phyloP scores from a whole-genome alignment of 2,113 vertebrate genomes.

The Amblyopsis rosae region DNA sequence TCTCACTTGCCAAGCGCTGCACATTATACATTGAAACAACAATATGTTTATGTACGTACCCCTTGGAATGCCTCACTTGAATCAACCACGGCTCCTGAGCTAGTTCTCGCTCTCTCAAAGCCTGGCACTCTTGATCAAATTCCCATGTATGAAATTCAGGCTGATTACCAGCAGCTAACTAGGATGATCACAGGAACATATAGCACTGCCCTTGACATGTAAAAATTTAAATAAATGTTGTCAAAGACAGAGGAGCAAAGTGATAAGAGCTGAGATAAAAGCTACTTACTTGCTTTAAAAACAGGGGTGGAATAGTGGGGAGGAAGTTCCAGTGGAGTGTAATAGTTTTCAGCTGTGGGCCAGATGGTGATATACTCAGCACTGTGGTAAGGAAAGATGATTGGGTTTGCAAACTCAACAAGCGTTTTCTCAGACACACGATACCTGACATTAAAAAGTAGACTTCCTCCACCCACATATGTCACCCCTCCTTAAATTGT shows the following conservation, averaged over 20 bases:
- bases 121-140: constrained; percentile 16
- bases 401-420: constrained; percentile 65
- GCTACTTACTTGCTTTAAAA: constrained; percentile 64
- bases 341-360: constrained; percentile 81
- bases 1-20: constrained; percentile 29
- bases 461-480: constrained; percentile 65
- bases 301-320: constrained; percentile 58
- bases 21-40: constrained; percentile 41
- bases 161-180: constrained; percentile 30
- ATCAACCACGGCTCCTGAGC: constrained; percentile 31
- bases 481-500: constrained; percentile 10
- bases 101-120: constrained; percentile 2
- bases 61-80: constrained; percentile 57
- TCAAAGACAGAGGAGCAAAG: constrained; percentile 51
- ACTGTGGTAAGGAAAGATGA: constrained; percentile 59
- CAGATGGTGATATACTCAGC: constrained; percentile 71
- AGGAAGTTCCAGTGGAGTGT: constrained; percentile 74
- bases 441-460: constrained; percentile 65
- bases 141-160: constrained; percentile 32
- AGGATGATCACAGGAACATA: constrained; percentile 37
- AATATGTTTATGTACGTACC: constrained; percentile 54
- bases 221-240: constrained; percentile 3
- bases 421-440: constrained; percentile 62
- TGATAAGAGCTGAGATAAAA: constrained; percentile 49
- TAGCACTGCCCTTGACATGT: constrained; percentile 13